Evolutionary conservation across 2,888 invertebrate species (phyloP).

Genomic region (Nezara viridula): DNA sequence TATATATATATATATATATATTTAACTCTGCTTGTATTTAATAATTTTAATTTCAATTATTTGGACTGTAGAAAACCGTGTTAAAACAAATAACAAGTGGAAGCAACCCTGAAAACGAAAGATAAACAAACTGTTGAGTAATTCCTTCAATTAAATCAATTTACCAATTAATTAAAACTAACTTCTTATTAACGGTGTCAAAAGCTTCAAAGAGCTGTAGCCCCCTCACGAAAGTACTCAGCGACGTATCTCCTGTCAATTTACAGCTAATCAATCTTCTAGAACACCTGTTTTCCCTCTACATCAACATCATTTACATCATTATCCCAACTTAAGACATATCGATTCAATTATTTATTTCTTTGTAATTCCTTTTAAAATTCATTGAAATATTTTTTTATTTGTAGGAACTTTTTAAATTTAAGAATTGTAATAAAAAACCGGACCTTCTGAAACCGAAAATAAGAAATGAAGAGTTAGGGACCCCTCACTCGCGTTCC

Average conservation of each 20-base stretch:
- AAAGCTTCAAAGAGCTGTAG: neutral
- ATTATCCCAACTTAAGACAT: neutral
- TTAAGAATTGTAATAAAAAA: too few species aligned
- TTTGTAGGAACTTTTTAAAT: too few species aligned
- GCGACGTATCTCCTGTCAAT: neutral
- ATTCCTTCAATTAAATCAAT: neutral
- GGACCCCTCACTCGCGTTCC: neutral
- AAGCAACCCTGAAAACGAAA: neutral
- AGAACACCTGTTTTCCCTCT: neutral
- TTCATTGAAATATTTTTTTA: too few species aligned
- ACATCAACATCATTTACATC: neutral
- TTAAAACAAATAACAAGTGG: neutral
- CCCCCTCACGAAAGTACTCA: neutral
- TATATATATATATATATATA: too few species aligned
- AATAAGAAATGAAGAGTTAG: neutral
- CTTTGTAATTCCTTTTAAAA: too few species aligned
- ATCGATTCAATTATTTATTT: too few species aligned
- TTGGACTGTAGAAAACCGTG: neutral
- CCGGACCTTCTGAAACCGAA: too few species aligned
- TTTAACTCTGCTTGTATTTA: too few species aligned
- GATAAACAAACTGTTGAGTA: neutral
- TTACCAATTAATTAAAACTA: neutral
- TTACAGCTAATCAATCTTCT: neutral
- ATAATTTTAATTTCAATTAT: neutral
- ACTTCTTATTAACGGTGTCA: slow-evolving; percentile 16